Base-by-base conservation (phyloP, 2,888 invertebrate species). In the Cylloceria caligata region DNA sequence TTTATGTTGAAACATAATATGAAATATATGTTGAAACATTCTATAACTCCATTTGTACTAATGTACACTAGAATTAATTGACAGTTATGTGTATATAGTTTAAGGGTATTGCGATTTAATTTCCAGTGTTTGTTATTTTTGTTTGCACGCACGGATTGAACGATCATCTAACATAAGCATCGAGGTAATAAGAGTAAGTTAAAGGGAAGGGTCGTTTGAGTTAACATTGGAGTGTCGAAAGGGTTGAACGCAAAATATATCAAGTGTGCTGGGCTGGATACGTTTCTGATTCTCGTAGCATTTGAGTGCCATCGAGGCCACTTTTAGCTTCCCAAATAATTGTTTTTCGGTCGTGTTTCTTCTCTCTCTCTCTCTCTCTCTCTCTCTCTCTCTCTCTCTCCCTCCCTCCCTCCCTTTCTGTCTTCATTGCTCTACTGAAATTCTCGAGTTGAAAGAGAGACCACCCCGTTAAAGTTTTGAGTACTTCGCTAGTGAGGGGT, bases 271-370 rank as follows among this genome's bases (percentile, higher is more conserved):
- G 45, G 16, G 30, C 42, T 39, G 45, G 52, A 55, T 71, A 71
- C 45, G 39, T 57, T 71, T 71, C 57, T 60, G 30, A 49, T 42
- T 49, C 62, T 73, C 55, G 67, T 69, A 49, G 77, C 55, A 71
- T 73, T 74, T 57, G 77, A 81, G 71, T 67, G 71, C 72, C 72
- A 73, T 73, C 42, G 68, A 68, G 65, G 60, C 47, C 69, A 78
- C 65, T 82, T n/a, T n/a, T 71, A 67, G 71, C 78, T 74, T 74
- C 47, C 65, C 60, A 82, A 82, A 82, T 78, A 77, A 78, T 74
- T 78, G 74, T 69, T 69, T 78, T 74, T 74, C 69, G 39, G 49
- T 78, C 60, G 34, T 47, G 47, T 64, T 47, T 24, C 52, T 21
- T 57, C 34, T 55, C 45, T 9, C 6, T 24, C 47, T 34, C n/a